Evolutionary conservation across 2,888 invertebrate species (phyloP).

Genomic region (Coremacera marginata): DNA sequence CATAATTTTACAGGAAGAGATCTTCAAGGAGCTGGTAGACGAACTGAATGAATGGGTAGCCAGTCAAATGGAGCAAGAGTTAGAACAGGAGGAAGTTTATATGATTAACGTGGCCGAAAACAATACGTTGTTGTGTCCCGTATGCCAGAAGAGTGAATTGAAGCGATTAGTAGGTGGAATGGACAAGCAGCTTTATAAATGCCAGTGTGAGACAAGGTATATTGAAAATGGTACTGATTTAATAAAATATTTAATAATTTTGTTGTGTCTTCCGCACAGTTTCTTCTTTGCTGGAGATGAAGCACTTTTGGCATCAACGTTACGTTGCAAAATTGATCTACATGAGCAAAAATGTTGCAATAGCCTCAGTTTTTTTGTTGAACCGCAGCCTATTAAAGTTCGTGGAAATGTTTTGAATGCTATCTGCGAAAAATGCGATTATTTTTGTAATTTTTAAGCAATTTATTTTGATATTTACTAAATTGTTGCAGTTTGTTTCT

Average conservation of each 20-base stretch:
- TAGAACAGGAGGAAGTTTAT: constrained; percentile 57
- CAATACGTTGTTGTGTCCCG: constrained; percentile 71
- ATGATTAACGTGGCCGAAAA: constrained; percentile 62
- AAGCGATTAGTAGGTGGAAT: constrained; percentile 43
- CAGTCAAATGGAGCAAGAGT: constrained; percentile 58
- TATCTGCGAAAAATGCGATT: constrained; percentile 63
- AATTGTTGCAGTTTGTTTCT: not conserved
- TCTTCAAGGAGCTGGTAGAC: constrained; percentile 60
- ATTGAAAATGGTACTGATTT: not conserved
- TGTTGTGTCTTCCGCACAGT: constrained; percentile 35
- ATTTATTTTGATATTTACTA: not conserved
- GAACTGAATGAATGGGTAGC: constrained; percentile 65
- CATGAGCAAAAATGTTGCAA: constrained; percentile 56
- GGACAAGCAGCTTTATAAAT: constrained; percentile 60
- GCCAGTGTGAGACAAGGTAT: constrained; percentile 65
- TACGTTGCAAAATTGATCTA: constrained; percentile 51
- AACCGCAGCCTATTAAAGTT: constrained; percentile 44
- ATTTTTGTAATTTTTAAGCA: constrained; percentile 56
- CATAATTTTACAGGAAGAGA: constrained; percentile 59
- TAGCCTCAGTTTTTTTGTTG: constrained; percentile 59
- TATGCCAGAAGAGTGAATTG: constrained; percentile 70
- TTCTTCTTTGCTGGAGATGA: constrained; percentile 53
- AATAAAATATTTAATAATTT: not conserved
- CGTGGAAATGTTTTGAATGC: constrained; percentile 50
- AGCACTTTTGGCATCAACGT: constrained; percentile 44